Base-by-base conservation (phyloP, 2,113 vertebrate genomes). In the Toxostoma redivivum region DNA sequence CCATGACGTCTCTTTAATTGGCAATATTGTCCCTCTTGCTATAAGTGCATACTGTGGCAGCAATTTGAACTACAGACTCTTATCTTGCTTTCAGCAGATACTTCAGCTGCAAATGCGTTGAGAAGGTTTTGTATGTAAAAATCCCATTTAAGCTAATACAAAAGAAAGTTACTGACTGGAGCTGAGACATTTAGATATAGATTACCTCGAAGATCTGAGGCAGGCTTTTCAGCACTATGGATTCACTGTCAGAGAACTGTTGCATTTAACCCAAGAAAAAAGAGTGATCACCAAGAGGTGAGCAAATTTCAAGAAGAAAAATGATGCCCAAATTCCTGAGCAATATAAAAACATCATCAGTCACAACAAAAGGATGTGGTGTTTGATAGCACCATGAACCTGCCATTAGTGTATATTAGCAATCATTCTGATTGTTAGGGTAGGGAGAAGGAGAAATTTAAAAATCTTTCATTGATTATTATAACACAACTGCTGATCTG, bases 131-230 rank as follows among this genome's bases (percentile, higher is more conserved):
- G 16, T 73, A 94, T 74, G 42, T 87, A 25, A 66, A 93, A 96
- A 95, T 78, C 67, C 84, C 94, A 95, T 87, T 38, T 93, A 88
- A 92, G 51, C 23, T 77, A 81, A 65, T 96, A 97, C 86, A 97
- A 95, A 92, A 71, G 38, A 66, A 96, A 96, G 82, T 88, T 96
- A 96, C 80, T 94, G 77, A 94, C 83, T 92, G 81, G 64, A 90
- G 40, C 67, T 37, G 51, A 97, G 85, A 94, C 92, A 62, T 82
- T 97, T 92, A 94, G 77, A 71, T 93, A 70, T 90, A 97, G 95
- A 97, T 96, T 94, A 95, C 58, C 15, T 53, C n/a, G 70, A 95
- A 88, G 73, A 96, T 96, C 65, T 85, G 78, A 97, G 72, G 72
- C 3, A 18, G 51, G 61, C 60, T 94, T 97, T 92, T 97, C 86